Conservation (phyloP, 2,113 vertebrate species). For the Macquaria australasica region DNA sequence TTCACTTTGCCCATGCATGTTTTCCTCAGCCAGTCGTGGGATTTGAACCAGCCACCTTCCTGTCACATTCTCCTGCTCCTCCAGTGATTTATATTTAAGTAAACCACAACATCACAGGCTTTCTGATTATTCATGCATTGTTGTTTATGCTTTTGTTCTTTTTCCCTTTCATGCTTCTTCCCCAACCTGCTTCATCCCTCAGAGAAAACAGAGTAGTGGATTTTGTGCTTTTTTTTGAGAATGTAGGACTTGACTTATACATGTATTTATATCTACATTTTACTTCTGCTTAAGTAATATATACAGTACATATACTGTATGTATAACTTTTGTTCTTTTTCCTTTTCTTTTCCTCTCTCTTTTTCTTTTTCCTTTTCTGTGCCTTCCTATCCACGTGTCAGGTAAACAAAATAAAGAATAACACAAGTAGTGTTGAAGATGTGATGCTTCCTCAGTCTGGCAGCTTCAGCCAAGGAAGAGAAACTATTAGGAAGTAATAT, state of each 20-base stretch:
- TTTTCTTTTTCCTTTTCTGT: too few species aligned
- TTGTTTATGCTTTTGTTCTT: constrained; percentile 37
- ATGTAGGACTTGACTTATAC: constrained; percentile 12
- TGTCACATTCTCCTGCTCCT: constrained; percentile 7
- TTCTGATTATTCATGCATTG: constrained; percentile 37
- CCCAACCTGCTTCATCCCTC: constrained; percentile 16
- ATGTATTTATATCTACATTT: background rate
- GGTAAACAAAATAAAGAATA: background rate
- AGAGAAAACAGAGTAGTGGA: constrained; percentile 18
- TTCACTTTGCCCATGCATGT: background rate
- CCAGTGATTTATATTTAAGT: constrained; percentile 34
- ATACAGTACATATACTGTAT: background rate
- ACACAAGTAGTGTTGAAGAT: background rate
- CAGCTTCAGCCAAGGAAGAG: background rate
- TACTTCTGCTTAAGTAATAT: background rate
- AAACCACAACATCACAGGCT: constrained; percentile 27
- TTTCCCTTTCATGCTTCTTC: constrained; percentile 10
- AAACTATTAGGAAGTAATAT: background rate
- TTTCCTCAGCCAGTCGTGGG: background rate
- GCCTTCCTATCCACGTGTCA: background rate
- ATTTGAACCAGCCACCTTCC: constrained; percentile 18
- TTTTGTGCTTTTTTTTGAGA: background rate
- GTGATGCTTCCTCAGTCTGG: background rate
- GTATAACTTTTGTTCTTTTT: background rate
- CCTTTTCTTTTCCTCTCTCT: background rate